These are phyloP conservation scores for Helarctos malayanus DNA, from an alignment of 2,797 vertebrate species.

Conservation along the genomic window DNA sequence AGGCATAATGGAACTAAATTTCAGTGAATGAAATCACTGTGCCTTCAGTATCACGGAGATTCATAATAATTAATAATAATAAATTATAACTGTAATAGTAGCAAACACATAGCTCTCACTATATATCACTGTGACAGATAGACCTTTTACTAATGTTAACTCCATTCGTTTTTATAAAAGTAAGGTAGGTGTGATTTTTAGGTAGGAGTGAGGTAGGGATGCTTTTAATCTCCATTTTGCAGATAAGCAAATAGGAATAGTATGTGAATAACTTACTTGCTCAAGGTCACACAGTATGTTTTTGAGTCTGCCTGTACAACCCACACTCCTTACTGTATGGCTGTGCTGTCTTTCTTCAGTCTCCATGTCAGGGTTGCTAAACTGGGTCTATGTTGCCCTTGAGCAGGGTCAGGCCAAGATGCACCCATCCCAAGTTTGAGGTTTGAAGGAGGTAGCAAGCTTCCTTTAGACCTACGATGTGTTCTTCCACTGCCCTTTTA, in stretches of 20 bases:
- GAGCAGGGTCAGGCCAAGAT: not conserved
- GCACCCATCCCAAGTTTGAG: not conserved
- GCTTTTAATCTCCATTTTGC: not conserved
- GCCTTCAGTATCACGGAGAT: not conserved
- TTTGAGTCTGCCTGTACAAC: not conserved
- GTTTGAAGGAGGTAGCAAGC: not conserved
- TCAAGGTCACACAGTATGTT: not conserved
- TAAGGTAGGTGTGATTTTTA: not conserved
- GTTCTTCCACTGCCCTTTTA: too few species aligned
- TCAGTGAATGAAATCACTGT: not conserved
- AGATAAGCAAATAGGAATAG: not conserved
- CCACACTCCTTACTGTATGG: accelerated
- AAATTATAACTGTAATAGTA: not conserved
- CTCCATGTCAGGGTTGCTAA: not conserved
- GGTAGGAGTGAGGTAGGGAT: not conserved
- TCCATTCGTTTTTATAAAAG: not conserved
- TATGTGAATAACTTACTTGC: not conserved
- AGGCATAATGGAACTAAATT: not conserved
- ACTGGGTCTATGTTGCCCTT: not conserved
- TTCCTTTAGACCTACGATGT: not conserved
- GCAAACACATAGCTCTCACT: not conserved
- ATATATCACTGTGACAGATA: not conserved
- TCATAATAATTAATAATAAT: not conserved
- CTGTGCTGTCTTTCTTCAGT: not conserved
- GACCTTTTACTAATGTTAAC: not conserved